A percentile compares a stretch with the other conserved stretches of the same genome.
Evolutionary conservation across 1,140 invertebrate genomes (phyloP).

Genomic region (Chionoecetes opilio): DNA sequence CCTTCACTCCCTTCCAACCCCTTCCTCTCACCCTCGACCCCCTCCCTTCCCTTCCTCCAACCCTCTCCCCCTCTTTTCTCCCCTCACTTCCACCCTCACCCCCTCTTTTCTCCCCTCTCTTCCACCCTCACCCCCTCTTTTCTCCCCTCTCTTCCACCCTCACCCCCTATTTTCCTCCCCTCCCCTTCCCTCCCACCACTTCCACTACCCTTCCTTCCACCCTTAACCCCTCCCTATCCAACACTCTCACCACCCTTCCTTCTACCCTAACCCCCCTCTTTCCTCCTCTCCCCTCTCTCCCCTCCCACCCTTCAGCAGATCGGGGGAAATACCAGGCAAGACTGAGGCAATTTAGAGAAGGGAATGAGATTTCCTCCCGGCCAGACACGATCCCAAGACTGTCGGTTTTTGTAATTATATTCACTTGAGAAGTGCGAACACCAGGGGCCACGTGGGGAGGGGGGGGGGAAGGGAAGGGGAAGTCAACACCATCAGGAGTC

Average conservation of each 20-base stretch:
- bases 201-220: not conserved
- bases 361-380: slow-evolving; percentile 25
- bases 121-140: not conserved
- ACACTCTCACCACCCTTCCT: not conserved
- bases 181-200: not conserved
- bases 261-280: too few species aligned
- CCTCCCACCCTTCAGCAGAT: not conserved
- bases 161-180: not conserved
- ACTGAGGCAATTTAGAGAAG: slow-evolving; percentile 28
- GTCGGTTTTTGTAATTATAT: slow-evolving; percentile 30
- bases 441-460: not conserved
- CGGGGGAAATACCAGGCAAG: slow-evolving; percentile 10
- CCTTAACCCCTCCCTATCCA: not conserved
- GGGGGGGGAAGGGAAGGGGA: not conserved
- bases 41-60: not conserved
- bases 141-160: not conserved
- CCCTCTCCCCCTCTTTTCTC: not conserved
- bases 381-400: not conserved
- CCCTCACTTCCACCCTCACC: not conserved
- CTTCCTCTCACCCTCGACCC: not conserved
- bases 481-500: not conserved
- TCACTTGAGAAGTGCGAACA: not conserved
- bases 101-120: not conserved
- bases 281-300: too few species aligned
- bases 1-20: not conserved